Conservation (phyloP, 2,888 invertebrate species). For the Gandaritis pyraliata region DNA sequence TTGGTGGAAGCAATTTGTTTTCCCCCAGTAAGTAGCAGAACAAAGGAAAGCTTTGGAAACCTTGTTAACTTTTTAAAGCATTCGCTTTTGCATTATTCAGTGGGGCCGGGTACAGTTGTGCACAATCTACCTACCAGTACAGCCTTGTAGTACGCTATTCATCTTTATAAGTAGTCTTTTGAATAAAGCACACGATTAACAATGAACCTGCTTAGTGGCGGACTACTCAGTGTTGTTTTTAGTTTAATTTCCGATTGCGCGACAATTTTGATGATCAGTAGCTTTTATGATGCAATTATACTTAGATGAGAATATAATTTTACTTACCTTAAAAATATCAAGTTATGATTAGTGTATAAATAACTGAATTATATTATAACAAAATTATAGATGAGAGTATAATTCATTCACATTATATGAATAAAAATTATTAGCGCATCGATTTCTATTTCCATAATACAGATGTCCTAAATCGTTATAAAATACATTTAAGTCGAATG, state of each 20-base stretch:
- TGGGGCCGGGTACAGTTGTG: conserved; percentile 54
- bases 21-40: conserved; percentile 70
- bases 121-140: conserved; percentile 39
- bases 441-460: conserved; percentile 6
- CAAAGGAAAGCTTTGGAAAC: conserved; percentile 78
- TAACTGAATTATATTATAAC: too few species aligned
- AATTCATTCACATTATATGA: background rate
- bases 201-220: too few species aligned
- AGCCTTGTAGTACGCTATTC: conserved; percentile 23
- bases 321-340: too few species aligned
- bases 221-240: background rate
- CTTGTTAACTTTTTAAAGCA: conserved; percentile 83
- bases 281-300: too few species aligned
- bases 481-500: conserved; percentile 5
- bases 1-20: conserved; percentile 72
- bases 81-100: conserved; percentile 80
- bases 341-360: too few species aligned
- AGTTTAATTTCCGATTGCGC: background rate
- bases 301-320: too few species aligned
- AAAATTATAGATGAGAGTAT: background rate
- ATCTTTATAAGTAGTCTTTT: conserved; percentile 18
- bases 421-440: background rate
- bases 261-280: background rate
- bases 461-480: conserved; percentile 12
- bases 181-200: conserved; percentile 3